phyloP scores from a whole-genome alignment of 1,140 invertebrate species.

The Saccostrea glomerata region DNA sequence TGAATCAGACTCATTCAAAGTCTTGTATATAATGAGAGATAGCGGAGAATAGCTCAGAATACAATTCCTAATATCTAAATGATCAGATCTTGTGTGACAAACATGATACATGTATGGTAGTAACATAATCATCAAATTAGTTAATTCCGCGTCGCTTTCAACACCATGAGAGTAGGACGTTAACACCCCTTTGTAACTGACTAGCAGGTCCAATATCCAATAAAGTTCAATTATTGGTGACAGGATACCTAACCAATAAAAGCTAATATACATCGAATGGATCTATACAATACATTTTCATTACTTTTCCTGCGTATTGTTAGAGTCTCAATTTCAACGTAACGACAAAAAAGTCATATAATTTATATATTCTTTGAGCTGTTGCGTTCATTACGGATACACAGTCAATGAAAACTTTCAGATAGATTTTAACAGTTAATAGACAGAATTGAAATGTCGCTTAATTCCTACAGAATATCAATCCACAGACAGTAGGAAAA shows the following conservation, averaged over 20 bases:
- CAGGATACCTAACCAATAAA: not conserved
- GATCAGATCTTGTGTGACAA: not conserved
- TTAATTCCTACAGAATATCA: too few species aligned
- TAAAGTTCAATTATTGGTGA: constrained; percentile 8
- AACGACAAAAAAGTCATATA: not conserved
- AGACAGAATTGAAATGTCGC: not conserved
- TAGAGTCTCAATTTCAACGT: not conserved
- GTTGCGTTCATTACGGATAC: not conserved
- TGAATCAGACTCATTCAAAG: not conserved
- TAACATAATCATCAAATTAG: not conserved
- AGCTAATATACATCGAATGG: not conserved
- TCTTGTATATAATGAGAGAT: not conserved
- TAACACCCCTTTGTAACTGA: not conserved
- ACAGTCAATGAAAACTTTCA: not conserved
- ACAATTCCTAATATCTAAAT: not conserved
- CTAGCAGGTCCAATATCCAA: not conserved
- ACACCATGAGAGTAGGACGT: not conserved
- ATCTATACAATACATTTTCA: not conserved
- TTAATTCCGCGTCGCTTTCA: not conserved
- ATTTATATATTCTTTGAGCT: not conserved
- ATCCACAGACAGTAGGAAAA: too few species aligned
- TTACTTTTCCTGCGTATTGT: not conserved
- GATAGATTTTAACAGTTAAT: not conserved
- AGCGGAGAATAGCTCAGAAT: not conserved
- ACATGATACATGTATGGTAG: not conserved